Evolutionary conservation across 2,888 invertebrate species (phyloP), one percentile per base, ranked within the genome.

Genomic region (Orthosia gracilis): DNA sequence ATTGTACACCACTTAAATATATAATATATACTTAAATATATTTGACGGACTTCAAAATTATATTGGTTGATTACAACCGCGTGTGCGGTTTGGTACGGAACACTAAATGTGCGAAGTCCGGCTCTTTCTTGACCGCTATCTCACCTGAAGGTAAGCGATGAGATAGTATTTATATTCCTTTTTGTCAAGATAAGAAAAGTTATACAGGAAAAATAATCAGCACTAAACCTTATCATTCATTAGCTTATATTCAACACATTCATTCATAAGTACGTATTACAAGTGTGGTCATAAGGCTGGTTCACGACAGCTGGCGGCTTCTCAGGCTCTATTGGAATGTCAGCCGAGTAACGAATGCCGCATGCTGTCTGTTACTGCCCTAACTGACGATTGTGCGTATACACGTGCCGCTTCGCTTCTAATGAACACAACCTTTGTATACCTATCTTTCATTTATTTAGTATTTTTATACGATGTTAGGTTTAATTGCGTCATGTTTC

Each of bases 281-380:
- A 85, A 86, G 85, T 80, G 84, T 85, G 82, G 82, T 80, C 83
- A 85, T 83, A 83, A 83, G 85, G 89, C 84, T 78, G 84, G 87
- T 78, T 79, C 73, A 70, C 71, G 89, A 86, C 90, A 86, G 88
- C 80, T 87, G 87, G 83, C 88, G 88, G 77, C 87, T 70, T 85
- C 85, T 81, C 76, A 69, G 62, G 69, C 78, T 81, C 92, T 90
- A 95, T 95, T 94, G 89, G 90, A 89, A 93, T 89, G 95, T 94
- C 94, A 93, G 86, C 92, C 90, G 85, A 72, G 88, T 91, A 91
- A 92, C 91, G 93, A 93, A 92, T 92, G 93, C 90, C 80, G 89
- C 88, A 78, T 84, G 85, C 90, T 91, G 91, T 91, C 88, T 85
- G 89, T 85, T 80, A 79, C 82, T 79, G 85, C 80, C 82, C 84